Evolutionary conservation across 2,888 invertebrate species (phyloP), one percentile per base, ranked within the genome.

Genomic region (Morpho helenor): DNA sequence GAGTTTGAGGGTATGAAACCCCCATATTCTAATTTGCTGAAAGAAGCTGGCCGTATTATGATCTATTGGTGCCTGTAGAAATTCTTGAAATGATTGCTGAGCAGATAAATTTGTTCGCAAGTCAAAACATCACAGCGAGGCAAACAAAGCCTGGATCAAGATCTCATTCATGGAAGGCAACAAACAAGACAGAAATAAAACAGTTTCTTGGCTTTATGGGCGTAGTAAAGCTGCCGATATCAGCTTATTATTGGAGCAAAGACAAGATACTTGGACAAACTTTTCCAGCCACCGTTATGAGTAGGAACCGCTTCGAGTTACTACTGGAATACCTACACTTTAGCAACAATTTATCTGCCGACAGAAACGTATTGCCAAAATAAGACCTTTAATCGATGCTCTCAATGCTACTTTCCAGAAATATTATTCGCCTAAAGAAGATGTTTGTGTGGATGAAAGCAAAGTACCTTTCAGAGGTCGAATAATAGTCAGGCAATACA

Each of bases 221-320:
- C 54, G 56, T 71, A 61, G 69, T 70, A 63, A 70, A 68, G 62
- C 64, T 70, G 60, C 68, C 70, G 43, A 66, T 66, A 69, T 56
- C 69, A 61, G 58, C 56, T 62, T 60, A 68, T 67, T 71, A 71
- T 61, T 71, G 70, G 69, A 68, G 67, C 64, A 70, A 67, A 67
- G 67, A 70, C 62, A 64, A 68, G 60, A 65, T 71, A 59, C 55
- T 69, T 48, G 68, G 66, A 59, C 70, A 70, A 68, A 64, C 60
- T 58, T 69, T 71, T 67, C 66, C 70, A 59, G 44, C 60, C 50
- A 66, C 67, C 55, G 65, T 70, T 60, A 70, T 71, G 70, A 69
- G 65, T 62, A 63, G 73, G 52, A 71, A 71, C 62, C 61, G 70
- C 60, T 73, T 71, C 62, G 68, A 71, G 58, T 56, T 68, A 64